phyloP scores from a whole-genome alignment of 1,140 invertebrate genomes.

The Drosophila lini region DNA sequence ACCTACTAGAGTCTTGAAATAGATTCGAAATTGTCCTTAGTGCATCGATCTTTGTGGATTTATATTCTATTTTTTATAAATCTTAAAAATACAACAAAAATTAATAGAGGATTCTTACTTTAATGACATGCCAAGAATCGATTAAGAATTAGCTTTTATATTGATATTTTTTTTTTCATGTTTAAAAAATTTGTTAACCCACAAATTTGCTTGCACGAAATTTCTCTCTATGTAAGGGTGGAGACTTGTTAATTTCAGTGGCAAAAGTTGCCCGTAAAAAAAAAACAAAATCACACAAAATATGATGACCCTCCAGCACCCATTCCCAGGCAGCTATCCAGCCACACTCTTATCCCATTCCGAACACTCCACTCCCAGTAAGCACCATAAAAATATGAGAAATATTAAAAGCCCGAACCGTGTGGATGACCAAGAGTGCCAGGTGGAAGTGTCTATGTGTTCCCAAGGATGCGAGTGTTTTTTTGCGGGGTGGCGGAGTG shows the following conservation, averaged over 20 bases:
- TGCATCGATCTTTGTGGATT: too few species aligned
- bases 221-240: slow-evolving; percentile 4
- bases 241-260: slow-evolving; percentile 77
- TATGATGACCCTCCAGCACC: slow-evolving; percentile 63
- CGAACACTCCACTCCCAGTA: slow-evolving; percentile 26
- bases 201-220: not conserved
- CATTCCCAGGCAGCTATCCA: slow-evolving; percentile 6
- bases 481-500: not conserved
- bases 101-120: too few species aligned
- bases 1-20: too few species aligned
- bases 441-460: slow-evolving; percentile 46
- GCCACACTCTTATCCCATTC: slow-evolving; percentile 21
- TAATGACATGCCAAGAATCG: too few species aligned
- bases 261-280: slow-evolving; percentile 62
- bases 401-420: slow-evolving; percentile 71
- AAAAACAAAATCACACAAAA: slow-evolving; percentile 65
- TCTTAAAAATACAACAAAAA: too few species aligned
- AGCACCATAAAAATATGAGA: slow-evolving; percentile 78
- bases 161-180: too few species aligned
- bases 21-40: too few species aligned
- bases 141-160: too few species aligned
- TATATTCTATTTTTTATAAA: too few species aligned
- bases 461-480: slow-evolving; percentile 17
- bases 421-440: slow-evolving; percentile 49
- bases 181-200: too few species aligned